Conservation (phyloP, 37 sponge, comb jelly and placozoan genomes). For the Tethya wilhelma region DNA sequence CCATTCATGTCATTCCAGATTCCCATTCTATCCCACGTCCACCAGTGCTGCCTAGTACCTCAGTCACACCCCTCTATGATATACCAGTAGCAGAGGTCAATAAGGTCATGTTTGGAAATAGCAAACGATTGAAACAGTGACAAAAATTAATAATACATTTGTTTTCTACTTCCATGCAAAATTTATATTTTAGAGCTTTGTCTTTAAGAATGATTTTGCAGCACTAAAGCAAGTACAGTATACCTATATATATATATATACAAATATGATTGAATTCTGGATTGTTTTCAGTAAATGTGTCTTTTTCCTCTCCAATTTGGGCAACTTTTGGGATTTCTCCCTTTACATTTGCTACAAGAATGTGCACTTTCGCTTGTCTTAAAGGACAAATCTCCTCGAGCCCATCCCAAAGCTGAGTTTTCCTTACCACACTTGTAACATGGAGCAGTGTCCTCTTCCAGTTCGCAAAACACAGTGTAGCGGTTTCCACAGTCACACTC, state of each 20-base stretch:
- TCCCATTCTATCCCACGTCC: conserved; percentile 2
- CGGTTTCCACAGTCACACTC: conserved; percentile 5
- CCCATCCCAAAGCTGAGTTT: not conserved
- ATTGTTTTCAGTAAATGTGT: too few species aligned
- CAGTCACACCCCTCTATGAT: conserved; percentile 27
- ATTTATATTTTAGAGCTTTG: too few species aligned
- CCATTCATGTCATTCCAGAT: conserved; percentile 11
- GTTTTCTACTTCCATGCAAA: too few species aligned
- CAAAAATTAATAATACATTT: not conserved
- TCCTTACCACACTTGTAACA: not conserved
- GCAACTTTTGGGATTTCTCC: too few species aligned
- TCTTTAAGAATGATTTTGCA: too few species aligned
- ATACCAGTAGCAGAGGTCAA: conserved; percentile 24
- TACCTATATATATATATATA: too few species aligned
- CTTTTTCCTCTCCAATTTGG: too few species aligned
- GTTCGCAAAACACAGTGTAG: not conserved
- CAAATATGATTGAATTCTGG: too few species aligned
- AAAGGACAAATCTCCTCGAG: too few species aligned
- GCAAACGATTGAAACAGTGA: not conserved
- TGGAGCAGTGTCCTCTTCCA: not conserved
- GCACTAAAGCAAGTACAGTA: too few species aligned
- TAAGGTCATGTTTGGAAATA: not conserved
- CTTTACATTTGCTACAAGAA: too few species aligned
- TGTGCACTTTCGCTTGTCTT: too few species aligned
- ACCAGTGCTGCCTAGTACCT: not conserved